These are phyloP conservation scores for Cossypha polioptera DNA, from an alignment of 2,797 vertebrate genomes.

Conservation along the genomic window DNA sequence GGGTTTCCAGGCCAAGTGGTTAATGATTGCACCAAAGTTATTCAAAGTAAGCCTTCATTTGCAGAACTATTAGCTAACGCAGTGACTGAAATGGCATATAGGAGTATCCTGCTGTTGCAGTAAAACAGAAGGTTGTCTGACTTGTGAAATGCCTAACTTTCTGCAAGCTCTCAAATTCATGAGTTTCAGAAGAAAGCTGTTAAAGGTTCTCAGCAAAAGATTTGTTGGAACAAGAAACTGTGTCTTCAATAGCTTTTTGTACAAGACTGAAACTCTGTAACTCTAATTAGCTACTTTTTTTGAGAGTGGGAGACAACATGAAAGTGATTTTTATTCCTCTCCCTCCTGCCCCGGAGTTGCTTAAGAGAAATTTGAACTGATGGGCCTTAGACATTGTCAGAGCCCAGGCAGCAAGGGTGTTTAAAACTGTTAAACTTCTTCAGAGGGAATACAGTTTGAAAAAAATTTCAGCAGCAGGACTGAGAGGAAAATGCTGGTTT, in stretches of 20 bases:
- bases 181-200: neutral
- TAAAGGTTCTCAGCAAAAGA: neutral
- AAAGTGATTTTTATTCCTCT: neutral
- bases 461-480: neutral
- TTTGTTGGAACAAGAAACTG: neutral
- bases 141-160: neutral
- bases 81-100: slow-evolving; percentile 25
- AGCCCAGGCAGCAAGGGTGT: neutral
- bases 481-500: neutral
- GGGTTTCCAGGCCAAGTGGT: slow-evolving; percentile 58
- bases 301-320: neutral
- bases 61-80: slow-evolving; percentile 25
- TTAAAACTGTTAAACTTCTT: neutral
- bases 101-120: slow-evolving; percentile 37
- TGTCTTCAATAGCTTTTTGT: neutral
- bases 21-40: slow-evolving; percentile 57
- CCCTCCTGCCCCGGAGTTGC: neutral
- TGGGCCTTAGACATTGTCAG: neutral
- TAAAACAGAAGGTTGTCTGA: slow-evolving; percentile 6
- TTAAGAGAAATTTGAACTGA: neutral
- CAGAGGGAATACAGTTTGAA: neutral
- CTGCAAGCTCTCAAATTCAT: slow-evolving; percentile 3
- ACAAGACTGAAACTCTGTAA: neutral
- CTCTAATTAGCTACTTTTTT: neutral
- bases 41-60: slow-evolving; percentile 55